phyloP scores from a whole-genome alignment of 2,888 invertebrate species.

The Agrotis clavis region DNA sequence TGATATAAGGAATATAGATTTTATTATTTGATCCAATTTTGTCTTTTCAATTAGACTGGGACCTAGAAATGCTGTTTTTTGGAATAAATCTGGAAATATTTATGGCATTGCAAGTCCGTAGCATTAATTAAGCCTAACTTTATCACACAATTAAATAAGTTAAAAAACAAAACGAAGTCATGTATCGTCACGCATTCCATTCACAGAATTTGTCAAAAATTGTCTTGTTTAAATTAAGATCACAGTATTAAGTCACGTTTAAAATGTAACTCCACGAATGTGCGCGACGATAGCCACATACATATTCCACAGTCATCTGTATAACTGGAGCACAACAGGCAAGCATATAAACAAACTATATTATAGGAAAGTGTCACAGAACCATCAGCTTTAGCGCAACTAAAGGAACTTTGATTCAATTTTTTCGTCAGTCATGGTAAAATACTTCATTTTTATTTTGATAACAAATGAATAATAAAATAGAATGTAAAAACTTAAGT shows the following conservation, averaged over 20 bases:
- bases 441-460: constrained; percentile 65
- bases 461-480: constrained; percentile 61
- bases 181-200: constrained; percentile 83
- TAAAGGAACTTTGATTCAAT: constrained; percentile 65
- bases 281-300: constrained; percentile 83
- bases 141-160: constrained; percentile 89
- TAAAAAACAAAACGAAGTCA: constrained; percentile 82
- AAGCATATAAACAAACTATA: constrained; percentile 70
- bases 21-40: constrained; percentile 67
- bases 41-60: constrained; percentile 73
- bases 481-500: constrained; percentile 67
- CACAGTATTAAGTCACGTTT: constrained; percentile 91
- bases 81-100: constrained; percentile 83
- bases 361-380: constrained; percentile 80
- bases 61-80: constrained; percentile 87
- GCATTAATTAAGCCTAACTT: constrained; percentile 85
- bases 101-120: constrained; percentile 86
- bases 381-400: constrained; percentile 78
- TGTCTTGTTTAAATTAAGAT: constrained; percentile 90
- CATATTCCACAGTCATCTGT: constrained; percentile 90
- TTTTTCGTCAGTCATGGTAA: constrained; percentile 68
- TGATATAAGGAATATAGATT: constrained; percentile 69
- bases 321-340: constrained; percentile 83
- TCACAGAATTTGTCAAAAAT: constrained; percentile 89
- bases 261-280: constrained; percentile 88